A percentile compares a stretch with the other conserved stretches of the same genome.
phyloP scores from a whole-genome alignment of 2,113 vertebrate genomes.

The Larimichthys polyactis region DNA sequence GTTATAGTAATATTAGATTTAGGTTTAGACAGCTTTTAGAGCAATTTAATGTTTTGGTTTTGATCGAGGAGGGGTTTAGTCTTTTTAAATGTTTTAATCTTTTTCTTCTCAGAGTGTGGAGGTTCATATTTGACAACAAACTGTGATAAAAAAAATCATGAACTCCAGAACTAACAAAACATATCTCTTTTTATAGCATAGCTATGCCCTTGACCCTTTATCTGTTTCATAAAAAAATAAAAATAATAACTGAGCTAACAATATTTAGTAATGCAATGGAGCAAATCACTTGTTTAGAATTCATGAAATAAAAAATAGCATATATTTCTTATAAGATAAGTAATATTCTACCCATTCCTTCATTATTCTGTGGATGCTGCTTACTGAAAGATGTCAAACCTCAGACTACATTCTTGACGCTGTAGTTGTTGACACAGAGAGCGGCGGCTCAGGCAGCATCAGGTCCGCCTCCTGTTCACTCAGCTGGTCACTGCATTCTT shows the following conservation, averaged over 20 bases:
- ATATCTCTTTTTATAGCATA: background rate
- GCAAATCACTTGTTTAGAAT: background rate
- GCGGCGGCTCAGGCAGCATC: background rate
- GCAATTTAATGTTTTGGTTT: background rate
- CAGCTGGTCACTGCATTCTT: constrained; percentile 19
- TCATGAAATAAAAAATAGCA: background rate
- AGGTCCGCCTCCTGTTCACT: constrained; percentile 28
- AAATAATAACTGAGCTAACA: background rate
- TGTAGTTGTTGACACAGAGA: background rate
- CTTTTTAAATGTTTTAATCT: background rate
- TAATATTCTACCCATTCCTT: background rate
- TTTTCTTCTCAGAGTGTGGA: background rate
- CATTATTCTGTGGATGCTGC: background rate
- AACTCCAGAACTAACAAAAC: background rate
- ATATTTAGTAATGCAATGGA: background rate
- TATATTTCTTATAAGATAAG: background rate
- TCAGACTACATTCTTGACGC: background rate
- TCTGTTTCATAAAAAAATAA: background rate
- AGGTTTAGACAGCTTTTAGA: background rate
- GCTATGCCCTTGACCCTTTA: no score
- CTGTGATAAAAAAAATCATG: background rate
- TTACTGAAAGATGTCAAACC: background rate
- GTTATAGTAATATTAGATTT: background rate
- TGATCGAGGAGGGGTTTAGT: background rate
- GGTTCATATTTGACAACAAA: background rate